A percentile compares a stretch with the other conserved stretches of the same genome.
phyloP scores from a whole-genome alignment of 1,140 invertebrate genomes.

The Leptoteleia sp. region DNA sequence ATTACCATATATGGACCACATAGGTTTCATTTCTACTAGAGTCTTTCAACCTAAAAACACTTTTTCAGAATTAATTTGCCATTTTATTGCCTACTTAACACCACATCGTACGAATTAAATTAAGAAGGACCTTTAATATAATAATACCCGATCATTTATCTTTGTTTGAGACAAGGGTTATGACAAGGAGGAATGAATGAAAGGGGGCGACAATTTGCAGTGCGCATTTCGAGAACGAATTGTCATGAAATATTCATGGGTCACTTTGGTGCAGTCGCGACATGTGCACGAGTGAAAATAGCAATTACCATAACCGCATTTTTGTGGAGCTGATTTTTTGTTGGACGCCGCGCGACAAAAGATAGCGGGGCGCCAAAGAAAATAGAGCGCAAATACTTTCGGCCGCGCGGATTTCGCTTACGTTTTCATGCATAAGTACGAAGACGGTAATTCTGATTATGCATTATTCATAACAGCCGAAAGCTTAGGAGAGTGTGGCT shows the following conservation, averaged over 20 bases:
- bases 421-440: conserved; percentile 71
- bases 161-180: neutral
- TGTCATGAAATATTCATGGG: conserved; percentile 58
- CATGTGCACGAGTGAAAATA: conserved; percentile 36
- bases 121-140: no score
- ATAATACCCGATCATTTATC: no score
- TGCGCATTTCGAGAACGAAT: conserved; percentile 29
- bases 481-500: conserved; percentile 54
- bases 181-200: neutral
- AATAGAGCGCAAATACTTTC: conserved; percentile 39
- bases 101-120: no score
- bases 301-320: conserved; percentile 51
- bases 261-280: conserved; percentile 29
- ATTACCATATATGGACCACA: no score
- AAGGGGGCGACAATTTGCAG: conserved; percentile 3
- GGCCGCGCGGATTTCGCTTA: conserved; percentile 51
- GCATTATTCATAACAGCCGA: conserved; percentile 74
- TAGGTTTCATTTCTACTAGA: no score
- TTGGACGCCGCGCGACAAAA: neutral
- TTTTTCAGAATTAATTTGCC: no score
- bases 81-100: no score
- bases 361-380: conserved; percentile 18
- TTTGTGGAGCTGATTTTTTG: conserved; percentile 34
- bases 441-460: conserved; percentile 72
- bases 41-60: no score